Evolutionary conservation across 2,888 invertebrate species (phyloP), one percentile per base, ranked within the genome.

Genomic region (Heliconius hortense): DNA sequence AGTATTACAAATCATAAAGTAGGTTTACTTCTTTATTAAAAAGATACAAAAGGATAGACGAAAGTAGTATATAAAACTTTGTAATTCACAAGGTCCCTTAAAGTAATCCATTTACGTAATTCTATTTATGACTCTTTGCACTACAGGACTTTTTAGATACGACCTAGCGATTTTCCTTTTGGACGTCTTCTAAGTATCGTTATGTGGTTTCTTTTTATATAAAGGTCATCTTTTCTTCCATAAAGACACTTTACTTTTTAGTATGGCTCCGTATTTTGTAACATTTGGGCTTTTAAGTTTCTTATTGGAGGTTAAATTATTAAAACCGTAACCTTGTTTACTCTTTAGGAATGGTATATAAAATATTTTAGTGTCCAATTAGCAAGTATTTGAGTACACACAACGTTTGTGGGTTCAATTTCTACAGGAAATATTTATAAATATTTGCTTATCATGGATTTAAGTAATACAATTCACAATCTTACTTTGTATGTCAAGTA

Each of bases 21-120:
- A 60, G 26, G 24, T 26, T 26, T 26, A 13, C 60, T 26, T 11
- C 5, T 60, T 60, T 24, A 60, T 60, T 60, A 60, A 18, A 62
- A 15, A 31, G 0, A n/a, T 31, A 10, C 26, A 60, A 18, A 62
- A 15, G 21, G 0, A n/a, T 31, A 10, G 63, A 64, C 10, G 21
- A 35, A 64, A 35, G 35, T 35, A 13, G 31, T 35, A 35, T 35
- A 64, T n/a, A 35, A n/a, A 63, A 64, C n/a, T 35, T 35, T 13
- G 35, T 64, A n/a, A 64, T 64, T 64, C 35, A 64, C 63, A 35
- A 64, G 35, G 15, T 28, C 53, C 21, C 28, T n/a, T 11, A n/a
- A 5, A 11, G 53, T 53, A 53, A 68, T 68, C 68, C 68, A 53
- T 68, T 68, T 68, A 68, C 68, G 53, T 53, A 48, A 68, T 48